Base-by-base conservation (phyloP, 1,140 invertebrate genomes). In the Cydia strobilella region DNA sequence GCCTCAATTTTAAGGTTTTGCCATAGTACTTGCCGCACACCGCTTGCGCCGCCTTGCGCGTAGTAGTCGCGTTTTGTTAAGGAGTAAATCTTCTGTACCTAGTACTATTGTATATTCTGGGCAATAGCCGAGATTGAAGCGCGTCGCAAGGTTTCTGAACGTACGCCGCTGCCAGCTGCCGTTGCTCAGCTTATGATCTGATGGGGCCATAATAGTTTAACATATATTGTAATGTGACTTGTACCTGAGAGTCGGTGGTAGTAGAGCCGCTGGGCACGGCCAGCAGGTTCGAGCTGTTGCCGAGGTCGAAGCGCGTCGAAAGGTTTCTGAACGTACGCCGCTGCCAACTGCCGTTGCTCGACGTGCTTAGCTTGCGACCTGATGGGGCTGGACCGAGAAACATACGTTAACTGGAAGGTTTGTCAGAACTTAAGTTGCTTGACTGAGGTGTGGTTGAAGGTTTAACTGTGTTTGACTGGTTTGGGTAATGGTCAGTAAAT, bases 131-230 rank as follows among this genome's bases (percentile, higher is more conserved):
- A 92, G 77, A 27, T 90, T 84, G 72, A 92, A 92, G 48, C 80
- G 83, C 0, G 88, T 90, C 1, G 83, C 81, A 74, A 89, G 77
- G 72, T 86, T 91, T 75, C 90, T 88, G 79, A 85, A 90, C 1
- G 87, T 88, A 74, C 90, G 81, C 0, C 90, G 79, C 31, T 89
- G 89, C 88, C 86, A 90, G 54, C 90, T 92, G 51, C 85, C 89
- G 63, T 86, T 88, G 72, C 88, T 92, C 3, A 3, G 80, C 65
- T 86, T 85, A 45, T 89, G 83, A 31, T 88, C 86, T 4, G 84
- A 76, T 63, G 85, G 85, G 25, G 85, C 90, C 31, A 31, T 5
- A 0, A 31, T 31, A 31, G 6, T 4, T 31, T 31, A 31, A 31
- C 31, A 31, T 31, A 3, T 25, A 31, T 31, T 25, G 23, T 25